Base-by-base conservation (phyloP, 2,113 vertebrate species). In the Xenus cinereus region DNA sequence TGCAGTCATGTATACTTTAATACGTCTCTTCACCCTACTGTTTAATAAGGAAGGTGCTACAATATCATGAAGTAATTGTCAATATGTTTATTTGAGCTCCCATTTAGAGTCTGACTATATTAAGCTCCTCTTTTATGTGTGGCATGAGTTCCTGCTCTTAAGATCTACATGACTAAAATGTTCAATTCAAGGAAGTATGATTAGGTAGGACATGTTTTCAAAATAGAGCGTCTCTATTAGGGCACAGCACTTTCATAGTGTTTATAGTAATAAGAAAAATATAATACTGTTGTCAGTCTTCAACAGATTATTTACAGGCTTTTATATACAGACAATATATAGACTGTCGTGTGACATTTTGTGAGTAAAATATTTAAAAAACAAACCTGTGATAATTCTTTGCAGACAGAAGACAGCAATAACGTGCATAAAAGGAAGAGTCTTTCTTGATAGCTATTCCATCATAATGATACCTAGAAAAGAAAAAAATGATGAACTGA, bases 361-460 rank as follows among this genome's bases (percentile, higher is more conserved):
- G 59, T 41, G 19, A 51, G 68, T 48, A 78, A 92, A 87, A 74
- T 2, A 74, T 56, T 92, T 62, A 23, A 37, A 71, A 89, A 57
- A 72, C 96, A 97, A 90, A 98, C 97, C 97, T 98, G 84, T 68
- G 46, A 71, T 76, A 67, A 33, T 54, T 78, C 56, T 97, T 97
- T 82, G 96, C 89, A 60, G 86, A 85, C 67, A 98, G 92, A 66
- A 98, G 97, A 81, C n/a, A 97, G 54, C 91, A 97, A 74, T 98
- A 98, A 62, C 72, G 96, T 63, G 63, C 76, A 53, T 98, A 98
- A 74, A 98, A 97, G 48, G 97, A 81, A 71, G 98, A 98, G 46
- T 67, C 93, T 69, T 92, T 94, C 97, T 97, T 98, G 91, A 98
- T 97, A 87, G 95, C 59, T 96, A 98, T 97, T 83, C 97, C 98